Conservation (phyloP, 2,113 vertebrate species). For the Channa maculata region DNA sequence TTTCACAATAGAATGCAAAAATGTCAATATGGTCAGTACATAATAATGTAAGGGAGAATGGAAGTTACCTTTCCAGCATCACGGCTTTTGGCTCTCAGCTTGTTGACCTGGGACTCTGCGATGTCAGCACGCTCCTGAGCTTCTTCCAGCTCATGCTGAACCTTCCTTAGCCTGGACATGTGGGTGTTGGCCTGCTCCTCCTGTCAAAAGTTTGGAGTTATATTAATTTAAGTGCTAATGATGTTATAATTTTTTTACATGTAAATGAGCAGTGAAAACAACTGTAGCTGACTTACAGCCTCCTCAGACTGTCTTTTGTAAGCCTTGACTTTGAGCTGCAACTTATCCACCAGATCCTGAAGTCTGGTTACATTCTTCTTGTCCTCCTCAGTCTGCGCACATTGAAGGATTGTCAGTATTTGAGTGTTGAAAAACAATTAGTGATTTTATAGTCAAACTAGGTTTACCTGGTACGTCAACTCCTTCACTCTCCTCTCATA, state of each 20-base stretch:
- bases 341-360: constrained; percentile 73
- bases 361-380: constrained; percentile 71
- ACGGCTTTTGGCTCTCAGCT: constrained; percentile 73
- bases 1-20: constrained; percentile 3
- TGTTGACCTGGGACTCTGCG: constrained; percentile 75
- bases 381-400: constrained; percentile 67
- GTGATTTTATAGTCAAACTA: neutral
- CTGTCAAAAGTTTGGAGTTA: constrained; percentile 28
- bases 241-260: neutral
- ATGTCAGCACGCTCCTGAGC: constrained; percentile 77
- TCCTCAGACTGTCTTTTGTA: constrained; percentile 76
- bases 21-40: neutral
- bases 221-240: neutral
- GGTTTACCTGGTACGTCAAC: constrained; percentile 70
- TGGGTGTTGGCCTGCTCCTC: constrained; percentile 77
- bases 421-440: neutral
- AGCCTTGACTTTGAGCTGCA: constrained; percentile 77
- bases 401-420: neutral
- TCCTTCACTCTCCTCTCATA: constrained; percentile 79
- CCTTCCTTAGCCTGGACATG: constrained; percentile 70
- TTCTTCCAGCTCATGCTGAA: constrained; percentile 76
- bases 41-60: neutral
- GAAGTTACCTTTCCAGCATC: constrained; percentile 68
- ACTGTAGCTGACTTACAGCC: constrained; percentile 52
- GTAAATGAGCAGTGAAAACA: neutral